Evolutionary conservation across 2,888 invertebrate genomes (phyloP).

Genomic region (Aporophyla lueneburgensis): DNA sequence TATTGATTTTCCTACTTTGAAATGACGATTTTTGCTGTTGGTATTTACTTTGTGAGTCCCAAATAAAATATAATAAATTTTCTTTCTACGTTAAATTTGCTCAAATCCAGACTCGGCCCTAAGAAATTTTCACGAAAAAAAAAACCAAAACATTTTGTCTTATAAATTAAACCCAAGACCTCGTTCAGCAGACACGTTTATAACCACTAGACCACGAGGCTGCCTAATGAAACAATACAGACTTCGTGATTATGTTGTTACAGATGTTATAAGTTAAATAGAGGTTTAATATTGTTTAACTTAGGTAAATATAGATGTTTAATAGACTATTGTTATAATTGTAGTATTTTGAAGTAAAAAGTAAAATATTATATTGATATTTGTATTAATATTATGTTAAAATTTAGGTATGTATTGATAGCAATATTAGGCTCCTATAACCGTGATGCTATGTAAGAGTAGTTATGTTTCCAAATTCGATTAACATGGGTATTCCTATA

Average conservation of each 20-base stretch:
- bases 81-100: not conserved
- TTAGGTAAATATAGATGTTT: slow-evolving; percentile 12
- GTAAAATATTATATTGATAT: not conserved
- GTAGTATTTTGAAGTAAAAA: slow-evolving; percentile 19
- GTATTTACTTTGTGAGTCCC: too few relatives aligned
- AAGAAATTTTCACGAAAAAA: not conserved
- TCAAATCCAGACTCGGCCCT: not conserved
- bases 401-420: slow-evolving; percentile 2
- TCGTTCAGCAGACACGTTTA: too few relatives aligned
- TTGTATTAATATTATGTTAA: not conserved
- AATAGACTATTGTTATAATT: slow-evolving; percentile 37
- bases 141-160: not conserved
- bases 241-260: slow-evolving; percentile 5
- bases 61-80: too few relatives aligned
- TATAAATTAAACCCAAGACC: not conserved
- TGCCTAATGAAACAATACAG: slow-evolving; percentile 29
- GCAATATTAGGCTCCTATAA: too few relatives aligned
- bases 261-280: slow-evolving; percentile 42
- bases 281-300: slow-evolving; percentile 8
- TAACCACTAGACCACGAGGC: not conserved
- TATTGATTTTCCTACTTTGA: not conserved
- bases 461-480: not conserved
- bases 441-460: too few relatives aligned
- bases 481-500: not conserved
- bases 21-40: not conserved